These are phyloP conservation scores for Agonopterix subpropinquella DNA, from an alignment of 2,888 invertebrate species.

Conservation along the genomic window DNA sequence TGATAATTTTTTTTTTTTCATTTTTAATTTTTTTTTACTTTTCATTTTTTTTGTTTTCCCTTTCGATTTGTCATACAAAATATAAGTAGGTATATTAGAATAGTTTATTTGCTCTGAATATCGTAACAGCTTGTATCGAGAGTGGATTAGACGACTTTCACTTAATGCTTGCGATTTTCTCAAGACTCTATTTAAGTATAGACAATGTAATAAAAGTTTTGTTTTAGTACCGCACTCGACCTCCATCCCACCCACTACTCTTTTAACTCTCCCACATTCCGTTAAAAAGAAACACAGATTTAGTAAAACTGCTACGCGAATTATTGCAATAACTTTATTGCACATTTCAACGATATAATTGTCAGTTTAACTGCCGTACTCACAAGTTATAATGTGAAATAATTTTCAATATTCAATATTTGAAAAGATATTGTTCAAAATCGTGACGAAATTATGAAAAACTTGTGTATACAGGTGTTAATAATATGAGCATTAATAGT, in stretches of 20 bases:
- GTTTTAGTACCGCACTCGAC: slow-evolving; percentile 50
- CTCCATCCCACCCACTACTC: slow-evolving; percentile 48
- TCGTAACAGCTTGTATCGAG: too few species aligned
- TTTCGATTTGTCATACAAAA: too few species aligned
- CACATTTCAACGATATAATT: slow-evolving; percentile 11
- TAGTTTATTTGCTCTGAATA: too few species aligned
- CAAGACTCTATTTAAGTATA: too few species aligned
- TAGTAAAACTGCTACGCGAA: slow-evolving; percentile 6
- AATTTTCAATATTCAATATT: slow-evolving; percentile 9
- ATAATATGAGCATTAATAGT: slow-evolving; percentile 1
- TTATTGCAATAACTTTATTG: slow-evolving; percentile 12
- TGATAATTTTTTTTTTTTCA: too few species aligned
- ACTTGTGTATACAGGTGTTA: slow-evolving; percentile 7
- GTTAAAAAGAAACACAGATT: slow-evolving; percentile 17
- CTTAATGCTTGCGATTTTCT: too few species aligned
- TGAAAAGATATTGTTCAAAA: slow-evolving; percentile 22
- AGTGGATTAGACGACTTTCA: too few species aligned
- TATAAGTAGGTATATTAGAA: too few species aligned
- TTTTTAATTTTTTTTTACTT: too few species aligned
- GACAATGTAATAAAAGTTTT: too few species aligned
- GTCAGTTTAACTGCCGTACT: slow-evolving; percentile 2
- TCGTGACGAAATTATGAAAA: slow-evolving; percentile 33
- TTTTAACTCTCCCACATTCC: slow-evolving; percentile 42
- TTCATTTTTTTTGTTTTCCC: too few species aligned
- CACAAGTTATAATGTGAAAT: slow-evolving; percentile 5